These are phyloP conservation scores for fruit fly (Drosophila melanogaster) DNA, from an alignment of 1,140 invertebrate species.

Conservation along the genomic window DNA sequence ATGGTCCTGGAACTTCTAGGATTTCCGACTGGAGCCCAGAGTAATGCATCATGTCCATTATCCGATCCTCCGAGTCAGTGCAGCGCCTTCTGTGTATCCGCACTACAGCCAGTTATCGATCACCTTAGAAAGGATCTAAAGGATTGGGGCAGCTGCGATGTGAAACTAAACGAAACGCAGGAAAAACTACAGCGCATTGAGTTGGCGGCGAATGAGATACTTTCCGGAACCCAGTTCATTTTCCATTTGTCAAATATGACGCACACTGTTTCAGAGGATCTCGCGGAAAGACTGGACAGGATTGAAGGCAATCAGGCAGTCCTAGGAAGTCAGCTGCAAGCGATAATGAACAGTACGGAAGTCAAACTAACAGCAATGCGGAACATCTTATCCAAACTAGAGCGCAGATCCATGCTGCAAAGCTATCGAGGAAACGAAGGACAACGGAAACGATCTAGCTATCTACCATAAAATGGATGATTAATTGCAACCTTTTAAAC, in stretches of 20 bases:
- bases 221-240: background rate
- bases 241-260: background rate
- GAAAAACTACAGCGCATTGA: background rate
- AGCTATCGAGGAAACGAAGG: background rate
- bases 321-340: background rate
- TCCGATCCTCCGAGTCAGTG: background rate
- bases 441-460: too few species aligned
- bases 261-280: background rate
- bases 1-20: background rate
- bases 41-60: background rate
- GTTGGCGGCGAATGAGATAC: background rate
- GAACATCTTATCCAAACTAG: background rate
- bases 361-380: background rate
- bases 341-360: background rate
- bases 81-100: background rate
- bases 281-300: background rate
- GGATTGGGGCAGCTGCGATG: background rate
- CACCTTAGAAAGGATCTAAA: background rate
- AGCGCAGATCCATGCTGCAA: background rate
- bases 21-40: background rate
- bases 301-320: background rate
- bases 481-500: too few species aligned
- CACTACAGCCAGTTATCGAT: conserved; percentile 1
- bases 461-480: too few species aligned
- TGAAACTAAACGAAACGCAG: background rate